phyloP scores from a whole-genome alignment of 2,888 invertebrate genomes.

The Rhagophthalmus giganteus region DNA sequence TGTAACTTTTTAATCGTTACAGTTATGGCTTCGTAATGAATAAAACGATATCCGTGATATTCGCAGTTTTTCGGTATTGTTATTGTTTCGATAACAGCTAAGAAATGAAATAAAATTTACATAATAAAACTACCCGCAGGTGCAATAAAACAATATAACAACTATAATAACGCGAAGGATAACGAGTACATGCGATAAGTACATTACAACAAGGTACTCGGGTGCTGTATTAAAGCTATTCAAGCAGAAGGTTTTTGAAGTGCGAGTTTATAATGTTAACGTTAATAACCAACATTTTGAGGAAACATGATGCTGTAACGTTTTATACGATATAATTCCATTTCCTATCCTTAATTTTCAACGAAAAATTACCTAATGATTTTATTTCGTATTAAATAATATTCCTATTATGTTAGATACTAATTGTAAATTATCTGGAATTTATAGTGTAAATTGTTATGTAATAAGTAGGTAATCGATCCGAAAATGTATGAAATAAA shows the following conservation, averaged over 20 bases:
- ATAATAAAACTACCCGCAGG: slow-evolving; percentile 25
- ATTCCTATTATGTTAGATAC: too few species aligned
- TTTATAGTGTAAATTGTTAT: too few species aligned
- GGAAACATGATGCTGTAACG: slow-evolving; percentile 23
- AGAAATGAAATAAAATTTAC: slow-evolving; percentile 26
- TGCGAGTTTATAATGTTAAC: slow-evolving; percentile 23
- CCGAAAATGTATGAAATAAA: neutral
- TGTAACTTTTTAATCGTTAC: too few species aligned
- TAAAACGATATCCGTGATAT: too few species aligned
- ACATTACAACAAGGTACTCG: slow-evolving; percentile 27
- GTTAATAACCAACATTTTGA: slow-evolving; percentile 24
- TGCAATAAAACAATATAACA: slow-evolving; percentile 28
- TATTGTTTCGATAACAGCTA: too few species aligned
- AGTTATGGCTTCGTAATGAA: too few species aligned
- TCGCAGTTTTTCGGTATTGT: too few species aligned
- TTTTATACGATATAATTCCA: too few species aligned
- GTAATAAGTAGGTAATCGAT: too few species aligned
- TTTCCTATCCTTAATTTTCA: too few species aligned
- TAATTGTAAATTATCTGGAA: too few species aligned
- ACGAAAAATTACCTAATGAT: too few species aligned
- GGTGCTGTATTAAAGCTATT: slow-evolving; percentile 29
- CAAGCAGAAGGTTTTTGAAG: slow-evolving; percentile 24
- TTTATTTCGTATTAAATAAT: slow-evolving; percentile 3
- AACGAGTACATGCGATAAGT: slow-evolving; percentile 34
- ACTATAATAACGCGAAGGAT: slow-evolving; percentile 21